Conservation (phyloP, 2,888 invertebrate species). For the Alloplasta piceator region DNA sequence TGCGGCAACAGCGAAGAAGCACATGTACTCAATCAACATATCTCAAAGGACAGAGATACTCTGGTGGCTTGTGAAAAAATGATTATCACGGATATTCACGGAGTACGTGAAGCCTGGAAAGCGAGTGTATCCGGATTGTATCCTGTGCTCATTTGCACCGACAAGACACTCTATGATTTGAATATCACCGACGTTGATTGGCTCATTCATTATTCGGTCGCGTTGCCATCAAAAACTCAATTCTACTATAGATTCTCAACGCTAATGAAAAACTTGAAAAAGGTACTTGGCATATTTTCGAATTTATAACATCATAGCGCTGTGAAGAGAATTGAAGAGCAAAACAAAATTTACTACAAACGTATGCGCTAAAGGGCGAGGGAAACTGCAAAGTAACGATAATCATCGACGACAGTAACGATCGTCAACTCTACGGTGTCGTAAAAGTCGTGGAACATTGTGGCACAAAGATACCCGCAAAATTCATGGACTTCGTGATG, state of each 20-base stretch:
- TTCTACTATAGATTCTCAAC: conserved; percentile 89
- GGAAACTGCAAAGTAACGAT: conserved; percentile 83
- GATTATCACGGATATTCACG: conserved; percentile 69
- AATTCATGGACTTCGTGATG: conserved; percentile 77
- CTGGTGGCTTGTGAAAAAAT: conserved; percentile 77
- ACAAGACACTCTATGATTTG: conserved; percentile 87
- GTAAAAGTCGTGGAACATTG: conserved; percentile 85
- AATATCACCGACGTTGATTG: conserved; percentile 87
- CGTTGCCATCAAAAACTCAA: conserved; percentile 86
- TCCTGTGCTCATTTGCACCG: conserved; percentile 88
- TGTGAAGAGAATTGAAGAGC: neutral
- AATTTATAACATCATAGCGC: neutral
- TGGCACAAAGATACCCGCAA: conserved; percentile 73
- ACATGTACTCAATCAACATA: conserved; percentile 84
- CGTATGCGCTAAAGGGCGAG: conserved; percentile 66
- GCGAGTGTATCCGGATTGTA: conserved; percentile 83
- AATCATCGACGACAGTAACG: conserved; percentile 86
- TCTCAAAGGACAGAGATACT: conserved; percentile 73
- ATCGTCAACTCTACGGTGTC: conserved; percentile 86
- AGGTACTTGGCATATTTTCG: conserved; percentile 66
- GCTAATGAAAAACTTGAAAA: conserved; percentile 86
- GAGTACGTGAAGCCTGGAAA: conserved; percentile 82
- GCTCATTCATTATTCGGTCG: conserved; percentile 90
- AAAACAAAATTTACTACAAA: neutral
- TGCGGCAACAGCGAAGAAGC: conserved; percentile 85